A percentile compares a stretch with the other conserved stretches of the same genome.
These are phyloP conservation scores for Cremastobaeus sp. DNA, from an alignment of 2,888 invertebrate species.

Conservation along the genomic window DNA sequence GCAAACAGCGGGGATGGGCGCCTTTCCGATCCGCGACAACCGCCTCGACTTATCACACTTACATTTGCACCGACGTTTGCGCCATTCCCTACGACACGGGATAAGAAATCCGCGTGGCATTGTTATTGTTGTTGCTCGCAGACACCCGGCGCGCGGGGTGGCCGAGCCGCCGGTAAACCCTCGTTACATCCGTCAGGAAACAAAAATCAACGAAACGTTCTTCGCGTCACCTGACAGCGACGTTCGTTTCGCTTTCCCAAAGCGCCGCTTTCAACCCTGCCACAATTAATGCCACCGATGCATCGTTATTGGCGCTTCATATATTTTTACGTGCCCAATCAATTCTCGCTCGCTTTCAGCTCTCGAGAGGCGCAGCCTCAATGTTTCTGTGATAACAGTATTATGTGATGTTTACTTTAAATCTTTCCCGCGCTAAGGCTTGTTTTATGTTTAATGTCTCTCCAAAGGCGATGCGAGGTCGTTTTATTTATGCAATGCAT, in stretches of 20 bases:
- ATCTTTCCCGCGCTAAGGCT: too few species aligned
- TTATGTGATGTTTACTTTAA: too few species aligned
- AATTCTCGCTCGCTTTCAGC: conserved; percentile 12
- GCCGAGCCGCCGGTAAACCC: conserved; percentile 44
- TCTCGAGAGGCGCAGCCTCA: too few species aligned
- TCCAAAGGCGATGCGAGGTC: too few species aligned
- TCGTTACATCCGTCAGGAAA: conserved; percentile 60
- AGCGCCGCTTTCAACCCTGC: neutral
- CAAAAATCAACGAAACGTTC: conserved; percentile 50
- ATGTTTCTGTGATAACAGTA: too few species aligned
- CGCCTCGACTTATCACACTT: conserved; percentile 59
- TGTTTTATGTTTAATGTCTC: too few species aligned
- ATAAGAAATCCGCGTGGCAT: conserved; percentile 45
- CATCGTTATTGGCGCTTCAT: too few species aligned
- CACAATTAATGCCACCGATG: neutral
- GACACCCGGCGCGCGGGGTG: conserved; percentile 18
- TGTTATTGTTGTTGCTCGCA: conserved; percentile 38
- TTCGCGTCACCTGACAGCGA: conserved; percentile 33
- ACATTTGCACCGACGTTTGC: conserved; percentile 42
- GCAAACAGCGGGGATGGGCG: conserved; percentile 14
- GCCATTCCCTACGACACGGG: conserved; percentile 31
- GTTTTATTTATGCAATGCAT: too few species aligned
- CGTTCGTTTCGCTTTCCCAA: neutral
- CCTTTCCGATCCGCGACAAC: conserved; percentile 57
- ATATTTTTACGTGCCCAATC: too few species aligned